Conservation (phyloP, 1,140 invertebrate species). For the Octopus bimaculoides region DNA sequence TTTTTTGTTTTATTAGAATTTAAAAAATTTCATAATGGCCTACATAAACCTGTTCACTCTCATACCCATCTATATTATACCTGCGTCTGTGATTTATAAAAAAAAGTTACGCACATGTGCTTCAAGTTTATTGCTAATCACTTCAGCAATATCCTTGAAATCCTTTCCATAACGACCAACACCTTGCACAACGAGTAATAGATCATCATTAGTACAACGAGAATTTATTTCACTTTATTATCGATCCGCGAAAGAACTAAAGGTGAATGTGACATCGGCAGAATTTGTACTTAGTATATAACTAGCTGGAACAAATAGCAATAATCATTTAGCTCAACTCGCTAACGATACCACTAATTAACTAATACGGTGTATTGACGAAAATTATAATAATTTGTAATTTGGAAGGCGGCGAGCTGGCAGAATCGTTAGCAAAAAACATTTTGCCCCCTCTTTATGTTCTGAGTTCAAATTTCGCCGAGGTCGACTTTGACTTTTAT, state of each 20-base stretch:
- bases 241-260: too few relatives aligned
- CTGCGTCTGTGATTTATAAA: constrained; percentile 85
- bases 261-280: too few relatives aligned
- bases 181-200: constrained; percentile 84
- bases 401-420: neutral
- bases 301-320: neutral
- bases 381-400: neutral
- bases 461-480: too few relatives aligned
- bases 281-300: neutral
- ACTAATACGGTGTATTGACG: neutral
- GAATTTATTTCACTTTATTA: constrained; percentile 79
- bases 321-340: neutral
- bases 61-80: constrained; percentile 87
- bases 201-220: constrained; percentile 90
- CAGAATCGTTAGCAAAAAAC: too few relatives aligned
- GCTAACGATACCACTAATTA: neutral
- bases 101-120: constrained; percentile 81
- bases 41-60: constrained; percentile 76
- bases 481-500: too few relatives aligned
- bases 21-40: too few relatives aligned
- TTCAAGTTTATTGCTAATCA: constrained; percentile 92
- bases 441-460: too few relatives aligned
- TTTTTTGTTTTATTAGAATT: too few relatives aligned
- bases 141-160: constrained; percentile 91
- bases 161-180: constrained; percentile 93